Evolutionary conservation across 2,113 vertebrate genomes (phyloP), one percentile per base, ranked within the genome.

Genomic region (Butorides virescens): DNA sequence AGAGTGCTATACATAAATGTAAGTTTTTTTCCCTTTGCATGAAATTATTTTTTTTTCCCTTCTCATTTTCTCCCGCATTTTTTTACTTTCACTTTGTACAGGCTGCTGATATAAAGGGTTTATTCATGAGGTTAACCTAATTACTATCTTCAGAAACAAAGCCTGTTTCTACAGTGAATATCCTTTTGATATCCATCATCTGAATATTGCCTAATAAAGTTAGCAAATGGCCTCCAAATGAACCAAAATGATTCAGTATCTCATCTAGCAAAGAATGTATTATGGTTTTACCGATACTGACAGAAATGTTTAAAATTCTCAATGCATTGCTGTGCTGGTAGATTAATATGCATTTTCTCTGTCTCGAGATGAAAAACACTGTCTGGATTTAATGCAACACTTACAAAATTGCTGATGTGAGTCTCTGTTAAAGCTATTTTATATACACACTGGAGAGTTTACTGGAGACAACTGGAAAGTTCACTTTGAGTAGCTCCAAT

Each of bases 151-250:
- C 50, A 26, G 95, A 91, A 95, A 23, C 89, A 95, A 68, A 91
- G 89, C 55, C 93, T 97, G 92, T 81, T 91, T 83, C 82, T 87
- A 11, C 80, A 88, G 76, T 26, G 73, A 74, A 67, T 93, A 95
- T 97, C 97, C 97, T 59, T 59, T 91, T 25, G 86, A 27, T 27
- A 92, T 97, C 91, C 94, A 92, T 97, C 97, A 95, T 86, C 50
- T 92, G 52, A 34, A 42, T 49, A 13, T 42, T 81, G 22, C 78
- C 96, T 94, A 7, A 47, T 92, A 85, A 47, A 49, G 76, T 82
- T 27, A 79, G 72, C 94, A 75, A 16, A 32, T 84, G 92, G 86
- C 94, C 95, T 94, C 53, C 73, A 66, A 39, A 23, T 93, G 88
- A 97, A 85, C 95, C 96, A 58, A 30, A 66, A 52, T 91, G 66